Evolutionary conservation across 2,113 vertebrate genomes (phyloP).

Genomic region (Nannospalax galili): DNA sequence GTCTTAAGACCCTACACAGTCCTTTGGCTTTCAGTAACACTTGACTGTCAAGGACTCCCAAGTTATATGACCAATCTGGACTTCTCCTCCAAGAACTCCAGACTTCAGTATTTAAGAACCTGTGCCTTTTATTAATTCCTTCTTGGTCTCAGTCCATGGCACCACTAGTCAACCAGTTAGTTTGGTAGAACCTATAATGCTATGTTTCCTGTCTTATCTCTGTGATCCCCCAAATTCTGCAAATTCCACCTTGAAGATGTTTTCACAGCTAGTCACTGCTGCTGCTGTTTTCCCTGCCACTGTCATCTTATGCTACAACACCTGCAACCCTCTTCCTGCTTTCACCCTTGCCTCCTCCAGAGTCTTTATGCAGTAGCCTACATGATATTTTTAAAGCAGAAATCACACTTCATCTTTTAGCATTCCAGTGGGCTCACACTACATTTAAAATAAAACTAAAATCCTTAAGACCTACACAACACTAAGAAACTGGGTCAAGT

Average conservation of each 20-base stretch:
- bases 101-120: background rate
- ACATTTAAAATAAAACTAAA: conserved; percentile 56
- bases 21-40: background rate
- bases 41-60: background rate
- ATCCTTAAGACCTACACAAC: conserved; percentile 7
- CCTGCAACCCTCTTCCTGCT: background rate
- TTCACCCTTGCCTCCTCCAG: background rate
- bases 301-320: background rate
- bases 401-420: conserved; percentile 47
- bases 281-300: background rate
- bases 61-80: background rate
- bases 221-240: background rate
- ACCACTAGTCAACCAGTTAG: background rate
- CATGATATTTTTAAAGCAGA: conserved; percentile 62
- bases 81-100: background rate
- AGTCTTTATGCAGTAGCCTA: background rate
- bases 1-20: background rate
- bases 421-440: conserved; percentile 21
- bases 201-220: background rate
- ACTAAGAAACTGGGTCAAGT: conserved; percentile 45
- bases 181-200: background rate
- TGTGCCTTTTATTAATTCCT: background rate
- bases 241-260: conserved; percentile 29
- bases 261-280: background rate
- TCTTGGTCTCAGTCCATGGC: background rate